Evolutionary conservation across 1,140 invertebrate species (phyloP), one percentile per base, ranked within the genome.

Genomic region (Euglossa dilemma): DNA sequence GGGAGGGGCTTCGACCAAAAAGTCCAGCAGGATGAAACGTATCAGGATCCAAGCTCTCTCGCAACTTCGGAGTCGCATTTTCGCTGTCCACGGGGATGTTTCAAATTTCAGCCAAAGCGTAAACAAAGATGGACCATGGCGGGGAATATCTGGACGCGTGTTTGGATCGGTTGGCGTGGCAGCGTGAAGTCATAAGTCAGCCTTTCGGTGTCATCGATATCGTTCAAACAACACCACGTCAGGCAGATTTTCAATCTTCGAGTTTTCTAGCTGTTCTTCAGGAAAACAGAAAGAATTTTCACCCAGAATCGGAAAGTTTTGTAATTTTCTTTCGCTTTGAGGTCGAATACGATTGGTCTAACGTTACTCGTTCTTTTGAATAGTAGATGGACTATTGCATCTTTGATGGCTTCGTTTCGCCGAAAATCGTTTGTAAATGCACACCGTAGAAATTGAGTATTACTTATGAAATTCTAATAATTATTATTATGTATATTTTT

Each of bases 131-230:
- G 57, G 36, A 70, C 43, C 73, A 59, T 70, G 84, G 66, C 75
- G 36, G 43, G 73, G 72, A 54, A 59, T 77, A 80, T 73, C 54
- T 64, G 72, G 36, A 77, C 67, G 61, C 56, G 59, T 74, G 73
- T 86, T 86, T 67, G 82, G 59, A 80, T 61, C 78, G 84, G 84
- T 59, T 72, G 72, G 12, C 45, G 73, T 47, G 78, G 59, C 72
- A n/a, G 54, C 64, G 45, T 59, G 56, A 84, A 88, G 77, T 88
- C 84, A 80, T 88, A 88, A 88, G 84, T 89, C 84, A 85, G 18
- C 59, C 25, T 59, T 71, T 84, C 59, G 59, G 50, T 61, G 57
- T 47, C 61, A 52, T 47, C 86, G 70, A 87, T 85, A 87, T 75
- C 77, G 78, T 70, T 50, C 86, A 77, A 79, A 73, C 74, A 83